Evolutionary conservation across 2,113 vertebrate genomes (phyloP), one percentile per base, ranked within the genome.

Genomic region (Sylvia atricapilla): DNA sequence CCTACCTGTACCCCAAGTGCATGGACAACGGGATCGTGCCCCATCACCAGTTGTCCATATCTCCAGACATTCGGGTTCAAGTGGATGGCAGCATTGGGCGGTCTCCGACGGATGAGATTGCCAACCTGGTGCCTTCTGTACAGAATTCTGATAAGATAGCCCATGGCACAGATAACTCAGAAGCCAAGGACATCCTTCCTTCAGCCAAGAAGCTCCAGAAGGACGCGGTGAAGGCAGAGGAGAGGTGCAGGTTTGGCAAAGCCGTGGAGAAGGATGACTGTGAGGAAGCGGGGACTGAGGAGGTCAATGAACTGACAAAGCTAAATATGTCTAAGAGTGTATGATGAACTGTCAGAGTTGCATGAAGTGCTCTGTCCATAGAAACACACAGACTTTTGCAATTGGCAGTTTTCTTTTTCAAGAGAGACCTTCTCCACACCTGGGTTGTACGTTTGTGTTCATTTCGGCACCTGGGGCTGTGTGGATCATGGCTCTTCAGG

Each of bases 41-140:
- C 0, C 98, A 98, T 66, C 98, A 99, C 94, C 98, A 97, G 97
- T 93, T 97, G 68, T 98, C 99, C 6, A 99, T 99, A 81, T 99
- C 99, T 43, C 99, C 99, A 2, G 99, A 99, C 97, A 99, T 99
- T 97, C 98, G 99, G 37, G 99, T 98, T 24, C 99, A 99, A 97
- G 99, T 99, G 94, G 99, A 99, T n/a, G 99, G 99, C 78, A 99
- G 99, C 98, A 99, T 99, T 0, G 99, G 99, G n/a, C 99, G 99
- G 60, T 99, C 99, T 52, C 99, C 99, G 4, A 99, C 99, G 0
- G 99, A 99, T 1, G 99, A 99, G 98, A 98, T 99, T 11, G 97
- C 98, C 94, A 99, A 97, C 97, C 97, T 99, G 98, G 98, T 99
- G 96, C 97, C 98, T 98, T 98, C 98, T 83, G 93, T 97, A 89